phyloP scores from a whole-genome alignment of 2,797 vertebrate species.

The Etheostoma nigrum region DNA sequence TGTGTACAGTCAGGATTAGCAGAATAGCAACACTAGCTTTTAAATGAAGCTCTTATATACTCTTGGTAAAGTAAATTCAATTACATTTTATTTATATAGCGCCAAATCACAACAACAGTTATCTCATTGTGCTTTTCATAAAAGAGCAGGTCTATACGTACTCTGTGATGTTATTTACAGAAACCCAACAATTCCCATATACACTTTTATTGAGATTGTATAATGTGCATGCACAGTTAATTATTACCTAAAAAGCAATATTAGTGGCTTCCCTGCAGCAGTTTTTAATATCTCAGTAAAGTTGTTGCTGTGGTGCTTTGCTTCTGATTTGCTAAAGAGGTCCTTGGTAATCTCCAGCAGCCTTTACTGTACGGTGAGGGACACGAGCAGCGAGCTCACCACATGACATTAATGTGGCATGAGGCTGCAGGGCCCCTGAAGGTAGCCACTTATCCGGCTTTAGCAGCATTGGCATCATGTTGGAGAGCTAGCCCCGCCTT shows the following conservation, averaged over 20 bases:
- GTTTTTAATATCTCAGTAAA: not conserved
- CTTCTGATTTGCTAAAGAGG: constrained; percentile 12
- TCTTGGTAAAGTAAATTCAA: not conserved
- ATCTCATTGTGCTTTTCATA: too few species aligned
- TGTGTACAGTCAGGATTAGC: not conserved
- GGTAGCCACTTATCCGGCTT: constrained; percentile 63
- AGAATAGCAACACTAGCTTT: not conserved
- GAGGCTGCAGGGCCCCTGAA: constrained; percentile 37
- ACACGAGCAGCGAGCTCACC: constrained; percentile 22
- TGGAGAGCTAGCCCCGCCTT: constrained; percentile 30
- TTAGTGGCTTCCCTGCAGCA: not conserved
- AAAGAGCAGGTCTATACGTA: too few species aligned
- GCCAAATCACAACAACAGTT: too few species aligned
- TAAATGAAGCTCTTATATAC: not conserved
- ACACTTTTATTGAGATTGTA: too few species aligned
- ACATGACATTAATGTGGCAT: constrained; percentile 38
- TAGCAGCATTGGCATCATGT: constrained; percentile 57
- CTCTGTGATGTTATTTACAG: too few species aligned
- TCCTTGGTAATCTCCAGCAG: constrained; percentile 26
- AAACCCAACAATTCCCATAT: too few species aligned
- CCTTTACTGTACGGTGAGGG: constrained; percentile 12
- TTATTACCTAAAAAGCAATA: too few species aligned
- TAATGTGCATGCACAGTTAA: too few species aligned
- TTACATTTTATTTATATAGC: too few species aligned
- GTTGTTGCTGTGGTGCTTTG: not conserved